Evolutionary conservation across 2,888 invertebrate genomes (phyloP), one percentile per base, ranked within the genome.

Genomic region (Mamestra brassicae): DNA sequence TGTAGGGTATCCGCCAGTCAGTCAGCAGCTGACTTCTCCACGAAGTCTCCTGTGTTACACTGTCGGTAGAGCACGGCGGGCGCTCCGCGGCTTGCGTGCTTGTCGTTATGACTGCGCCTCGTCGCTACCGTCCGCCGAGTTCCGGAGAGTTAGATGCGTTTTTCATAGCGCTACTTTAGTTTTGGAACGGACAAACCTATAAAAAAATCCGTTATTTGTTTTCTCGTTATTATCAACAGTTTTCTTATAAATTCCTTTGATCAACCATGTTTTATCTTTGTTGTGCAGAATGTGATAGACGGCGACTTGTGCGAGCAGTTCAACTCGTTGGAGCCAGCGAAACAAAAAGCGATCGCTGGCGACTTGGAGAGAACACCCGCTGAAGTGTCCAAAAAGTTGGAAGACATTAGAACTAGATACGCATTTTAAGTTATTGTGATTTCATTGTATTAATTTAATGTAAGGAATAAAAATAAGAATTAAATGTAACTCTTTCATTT

Each of bases 261-360:
- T 50, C 67, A 60, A 76, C 10, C 10, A 45, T 8, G 1, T 50
- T 17, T 57, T 61, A 1, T 61, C 2, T 54, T 81, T 85, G 83
- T 93, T 97, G 97, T 11, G 11, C 97, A 99, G 98, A 99, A 99
- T 96, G 99, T 99, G 1, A 98, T 99, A 86, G 99, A 99, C 93
- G 99, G 99, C 4, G 99, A 99, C 95, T 97, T 99, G 65, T 99
- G 99, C 94, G 99, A 99, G 94, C 99, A 99, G 96, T 99, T 99
- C 96, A 99, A 99, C 93, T 99, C 99, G 0, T 97, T 99, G 90
- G 99, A 99, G 88, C 97, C 98, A 0, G 96, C 97, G 0, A 99
- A 99, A 94, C 99, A 99, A 93, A 99, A 99, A 90, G 98, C 98
- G 83, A 99, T 99, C 78, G 98, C 99, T 0, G 97, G 98, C 62